A percentile compares a stretch with the other conserved stretches of the same genome.
Conservation (phyloP, 2,797 vertebrate genomes). For the Cacajao melanocephalus region DNA sequence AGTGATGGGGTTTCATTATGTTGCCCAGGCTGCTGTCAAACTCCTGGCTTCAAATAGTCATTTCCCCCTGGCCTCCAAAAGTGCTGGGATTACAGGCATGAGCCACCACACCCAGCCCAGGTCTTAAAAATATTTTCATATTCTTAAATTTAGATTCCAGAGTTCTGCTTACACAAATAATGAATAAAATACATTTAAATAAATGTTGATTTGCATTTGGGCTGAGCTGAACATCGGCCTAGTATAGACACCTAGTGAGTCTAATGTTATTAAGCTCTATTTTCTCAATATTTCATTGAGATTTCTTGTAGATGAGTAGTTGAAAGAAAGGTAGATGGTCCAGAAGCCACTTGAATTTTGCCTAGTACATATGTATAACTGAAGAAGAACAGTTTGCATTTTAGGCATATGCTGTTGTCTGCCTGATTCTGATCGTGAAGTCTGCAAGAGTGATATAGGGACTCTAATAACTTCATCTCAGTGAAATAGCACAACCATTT, state of each 20-base stretch:
- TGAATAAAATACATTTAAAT: not conserved
- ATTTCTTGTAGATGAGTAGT: not conserved
- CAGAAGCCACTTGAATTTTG: not conserved
- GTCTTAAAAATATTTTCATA: conserved; percentile 22
- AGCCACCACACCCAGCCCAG: not conserved
- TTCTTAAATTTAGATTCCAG: conserved; percentile 31
- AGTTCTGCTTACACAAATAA: not conserved
- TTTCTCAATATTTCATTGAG: not conserved
- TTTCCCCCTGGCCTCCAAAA: not conserved
- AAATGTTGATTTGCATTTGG: conserved; percentile 31
- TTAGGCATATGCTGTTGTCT: not conserved
- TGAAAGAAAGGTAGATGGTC: not conserved
- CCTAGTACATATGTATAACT: not conserved
- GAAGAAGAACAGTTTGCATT: not conserved
- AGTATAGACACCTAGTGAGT: not conserved
- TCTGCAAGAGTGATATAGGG: not conserved
- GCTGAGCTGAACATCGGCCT: not conserved
- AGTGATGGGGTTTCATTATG: not conserved
- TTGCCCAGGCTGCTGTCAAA: not conserved
- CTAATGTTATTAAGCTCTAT: not conserved
- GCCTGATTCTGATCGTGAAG: not conserved
- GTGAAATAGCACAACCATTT: not conserved
- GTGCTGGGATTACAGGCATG: not conserved
- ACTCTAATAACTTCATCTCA: not conserved
- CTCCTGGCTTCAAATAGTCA: not conserved